Conservation (phyloP, 2,888 invertebrate species). For the Steinernema carpocapsae region DNA sequence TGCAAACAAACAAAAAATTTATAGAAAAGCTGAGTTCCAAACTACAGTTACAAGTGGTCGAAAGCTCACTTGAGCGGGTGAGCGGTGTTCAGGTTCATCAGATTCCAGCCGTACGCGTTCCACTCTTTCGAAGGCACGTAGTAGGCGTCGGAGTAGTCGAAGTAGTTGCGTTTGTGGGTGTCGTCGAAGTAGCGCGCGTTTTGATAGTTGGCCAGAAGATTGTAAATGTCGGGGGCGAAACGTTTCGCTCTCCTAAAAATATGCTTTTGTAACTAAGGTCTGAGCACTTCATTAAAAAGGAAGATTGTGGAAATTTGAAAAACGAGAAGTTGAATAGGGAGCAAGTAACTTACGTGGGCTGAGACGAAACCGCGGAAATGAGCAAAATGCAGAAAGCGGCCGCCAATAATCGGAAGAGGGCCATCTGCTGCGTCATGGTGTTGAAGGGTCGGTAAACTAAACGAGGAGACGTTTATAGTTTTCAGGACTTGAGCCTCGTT, state of each 20-base stretch:
- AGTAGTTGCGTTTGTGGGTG: constrained; percentile 33
- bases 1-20: background rate
- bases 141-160: constrained; percentile 30
- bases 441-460: background rate
- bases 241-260: background rate
- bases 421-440: background rate
- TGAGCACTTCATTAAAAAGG: no score
- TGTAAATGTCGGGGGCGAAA: constrained; percentile 37
- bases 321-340: background rate
- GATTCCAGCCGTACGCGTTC: constrained; percentile 34
- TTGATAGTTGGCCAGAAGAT: constrained; percentile 39
- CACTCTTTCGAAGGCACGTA: constrained; percentile 32
- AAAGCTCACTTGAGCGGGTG: background rate
- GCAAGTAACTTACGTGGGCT: constrained; percentile 16
- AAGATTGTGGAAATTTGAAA: background rate
- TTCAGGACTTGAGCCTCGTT: background rate
- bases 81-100: constrained; percentile 28
- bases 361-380: background rate
- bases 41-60: no score
- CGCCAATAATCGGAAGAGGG: background rate
- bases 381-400: background rate
- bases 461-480: constrained; percentile 1
- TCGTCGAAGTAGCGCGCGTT: constrained; percentile 27
- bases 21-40: background rate
- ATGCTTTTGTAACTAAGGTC: no score